phyloP scores from a whole-genome alignment of 2,888 invertebrate species.

The Cartodere bifasciata region DNA sequence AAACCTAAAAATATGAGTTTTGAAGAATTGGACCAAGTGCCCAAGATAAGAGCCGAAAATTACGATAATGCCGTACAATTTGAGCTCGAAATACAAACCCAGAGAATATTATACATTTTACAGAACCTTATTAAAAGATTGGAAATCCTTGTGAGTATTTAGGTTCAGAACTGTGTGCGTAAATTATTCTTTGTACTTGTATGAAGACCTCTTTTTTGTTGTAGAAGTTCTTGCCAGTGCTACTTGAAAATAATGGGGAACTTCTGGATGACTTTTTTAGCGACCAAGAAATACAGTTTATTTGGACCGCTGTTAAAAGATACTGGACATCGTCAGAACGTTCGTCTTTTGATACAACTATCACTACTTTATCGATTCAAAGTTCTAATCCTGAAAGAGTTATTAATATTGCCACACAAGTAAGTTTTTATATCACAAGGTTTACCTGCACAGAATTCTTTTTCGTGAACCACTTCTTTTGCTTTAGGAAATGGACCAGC shows the following conservation, averaged over 20 bases:
- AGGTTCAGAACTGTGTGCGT: constrained; percentile 23
- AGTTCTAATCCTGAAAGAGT: too few species aligned
- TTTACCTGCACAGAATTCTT: too few species aligned
- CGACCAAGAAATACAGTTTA: constrained; percentile 27
- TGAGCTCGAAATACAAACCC: constrained; percentile 42
- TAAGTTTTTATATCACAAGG: too few species aligned
- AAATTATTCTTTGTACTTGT: not conserved
- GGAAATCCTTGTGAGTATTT: constrained; percentile 30
- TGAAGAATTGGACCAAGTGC: constrained; percentile 7
- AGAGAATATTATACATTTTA: constrained; percentile 41
- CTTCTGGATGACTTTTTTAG: not conserved
- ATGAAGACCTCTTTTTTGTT: constrained; percentile 1
- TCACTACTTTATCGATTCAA: too few species aligned
- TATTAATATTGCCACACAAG: too few species aligned
- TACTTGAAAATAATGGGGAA: not conserved
- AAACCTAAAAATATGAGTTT: constrained; percentile 1
- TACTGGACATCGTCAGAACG: too few species aligned
- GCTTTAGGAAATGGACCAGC: too few species aligned
- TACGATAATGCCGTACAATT: constrained; percentile 9
- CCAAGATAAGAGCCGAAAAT: constrained; percentile 8
- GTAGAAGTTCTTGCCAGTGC: not conserved
- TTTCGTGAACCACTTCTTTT: too few species aligned
- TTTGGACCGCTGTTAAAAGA: too few species aligned
- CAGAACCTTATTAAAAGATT: constrained; percentile 39
- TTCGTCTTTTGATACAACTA: too few species aligned